phyloP scores from a whole-genome alignment of 2,888 invertebrate genomes.

The Caenorhabditis sp. region DNA sequence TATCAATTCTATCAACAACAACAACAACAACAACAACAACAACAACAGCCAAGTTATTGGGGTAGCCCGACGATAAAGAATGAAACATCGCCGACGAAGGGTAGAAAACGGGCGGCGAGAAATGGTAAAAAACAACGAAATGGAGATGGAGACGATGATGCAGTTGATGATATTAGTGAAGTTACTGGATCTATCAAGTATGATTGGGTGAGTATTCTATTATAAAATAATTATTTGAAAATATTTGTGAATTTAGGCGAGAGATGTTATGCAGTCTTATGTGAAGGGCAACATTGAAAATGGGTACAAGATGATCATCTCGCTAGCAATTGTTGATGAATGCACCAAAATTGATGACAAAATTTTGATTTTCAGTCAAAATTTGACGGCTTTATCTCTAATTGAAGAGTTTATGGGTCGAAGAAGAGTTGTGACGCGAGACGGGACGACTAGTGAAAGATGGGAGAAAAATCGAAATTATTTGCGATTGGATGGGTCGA shows the following conservation, averaged over 20 bases:
- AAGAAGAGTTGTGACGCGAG: conserved; percentile 74
- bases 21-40: too few species aligned
- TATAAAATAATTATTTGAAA: too few species aligned
- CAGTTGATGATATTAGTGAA: neutral
- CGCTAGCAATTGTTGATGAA: conserved; percentile 89
- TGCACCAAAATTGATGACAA: conserved; percentile 87
- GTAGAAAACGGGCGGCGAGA: neutral
- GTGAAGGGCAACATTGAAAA: conserved; percentile 87
- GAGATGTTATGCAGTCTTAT: conserved; percentile 76
- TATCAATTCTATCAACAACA: too few species aligned
- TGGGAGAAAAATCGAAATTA: conserved; percentile 89
- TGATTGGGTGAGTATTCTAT: conserved; percentile 37
- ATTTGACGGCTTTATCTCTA: conserved; percentile 89
- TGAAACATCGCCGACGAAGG: neutral
- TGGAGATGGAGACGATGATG: neutral
- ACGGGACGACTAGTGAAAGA: conserved; percentile 15
- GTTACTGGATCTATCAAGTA: conserved; percentile 31
- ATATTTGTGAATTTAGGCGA: conserved; percentile 70
- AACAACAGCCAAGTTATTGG: too few species aligned
- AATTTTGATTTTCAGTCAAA: conserved; percentile 92
- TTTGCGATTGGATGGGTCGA: conserved; percentile 92
- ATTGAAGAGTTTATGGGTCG: conserved; percentile 90
- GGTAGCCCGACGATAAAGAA: too few species aligned
- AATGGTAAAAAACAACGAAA: neutral
- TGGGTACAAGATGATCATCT: conserved; percentile 91